phyloP scores from a whole-genome alignment of 2,797 vertebrate species.

The Sylvia borin region DNA sequence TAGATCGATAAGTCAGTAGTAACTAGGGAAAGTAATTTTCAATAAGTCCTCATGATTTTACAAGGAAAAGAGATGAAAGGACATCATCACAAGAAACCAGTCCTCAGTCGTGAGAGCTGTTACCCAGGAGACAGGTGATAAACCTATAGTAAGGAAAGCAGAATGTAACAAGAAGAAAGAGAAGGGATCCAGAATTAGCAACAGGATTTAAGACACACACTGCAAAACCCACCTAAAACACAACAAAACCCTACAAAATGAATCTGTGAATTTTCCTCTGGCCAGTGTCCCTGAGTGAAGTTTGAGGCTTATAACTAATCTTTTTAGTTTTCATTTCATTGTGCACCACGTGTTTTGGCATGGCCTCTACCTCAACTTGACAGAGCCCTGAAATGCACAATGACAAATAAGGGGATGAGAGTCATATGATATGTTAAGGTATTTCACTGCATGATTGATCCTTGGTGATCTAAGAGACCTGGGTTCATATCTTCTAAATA shows the following conservation, averaged over 20 bases:
- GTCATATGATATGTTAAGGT: background rate
- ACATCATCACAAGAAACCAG: background rate
- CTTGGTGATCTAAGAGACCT: background rate
- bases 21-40: background rate
- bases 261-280: background rate
- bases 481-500: background rate
- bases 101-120: background rate
- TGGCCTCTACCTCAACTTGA: background rate
- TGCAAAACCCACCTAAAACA: background rate
- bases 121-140: background rate
- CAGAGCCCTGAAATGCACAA: background rate
- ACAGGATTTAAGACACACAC: background rate
- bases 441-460: background rate
- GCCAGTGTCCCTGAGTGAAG: background rate
- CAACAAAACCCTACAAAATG: rapidly evolving
- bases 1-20: background rate
- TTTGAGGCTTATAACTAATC: background rate
- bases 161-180: background rate
- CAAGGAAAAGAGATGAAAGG: background rate
- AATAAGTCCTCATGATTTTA: background rate
- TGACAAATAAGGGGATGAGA: background rate
- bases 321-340: background rate
- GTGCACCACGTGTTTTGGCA: background rate
- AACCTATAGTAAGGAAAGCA: background rate
- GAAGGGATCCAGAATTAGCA: background rate